Evolutionary conservation across 2,888 invertebrate species (phyloP).

Genomic region (Zhuqinia jingwanae): DNA sequence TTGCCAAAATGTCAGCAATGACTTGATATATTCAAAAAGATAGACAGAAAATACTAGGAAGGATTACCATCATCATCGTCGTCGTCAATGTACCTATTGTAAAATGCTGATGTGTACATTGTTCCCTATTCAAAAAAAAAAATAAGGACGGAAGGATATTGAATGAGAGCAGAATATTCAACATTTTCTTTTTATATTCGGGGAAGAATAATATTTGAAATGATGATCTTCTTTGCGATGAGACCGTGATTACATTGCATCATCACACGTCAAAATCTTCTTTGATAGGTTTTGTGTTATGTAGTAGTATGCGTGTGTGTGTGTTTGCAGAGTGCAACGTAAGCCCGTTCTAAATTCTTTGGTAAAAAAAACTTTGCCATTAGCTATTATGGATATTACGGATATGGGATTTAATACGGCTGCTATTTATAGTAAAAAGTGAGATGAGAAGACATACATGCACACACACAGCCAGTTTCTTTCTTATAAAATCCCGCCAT

Average conservation of each 20-base stretch:
- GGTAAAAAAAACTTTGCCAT: conserved; percentile 27
- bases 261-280: conserved; percentile 52
- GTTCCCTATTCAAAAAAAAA: not conserved
- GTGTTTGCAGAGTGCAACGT: conserved; percentile 43
- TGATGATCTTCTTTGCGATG: conserved; percentile 37
- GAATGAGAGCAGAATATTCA: not conserved
- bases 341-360: conserved; percentile 22
- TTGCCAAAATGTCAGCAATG: conserved; percentile 65
- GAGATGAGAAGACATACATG: not conserved
- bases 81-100: not conserved
- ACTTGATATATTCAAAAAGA: conserved; percentile 22
- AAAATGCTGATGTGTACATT: not conserved
- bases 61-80: not conserved
- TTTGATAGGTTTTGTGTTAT: conserved; percentile 46
- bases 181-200: too few relatives aligned
- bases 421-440: too few relatives aligned
- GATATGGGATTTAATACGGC: not conserved
- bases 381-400: conserved; percentile 10
- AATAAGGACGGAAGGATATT: too few relatives aligned
- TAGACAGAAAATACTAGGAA: conserved; percentile 1
- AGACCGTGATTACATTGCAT: conserved; percentile 48
- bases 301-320: too few relatives aligned
- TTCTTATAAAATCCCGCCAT: too few relatives aligned
- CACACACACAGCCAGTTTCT: too few relatives aligned
- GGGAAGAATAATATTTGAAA: conserved; percentile 45